Evolutionary conservation across 2,113 vertebrate species (phyloP).

Genomic region (Pachycephala philippinensis): DNA sequence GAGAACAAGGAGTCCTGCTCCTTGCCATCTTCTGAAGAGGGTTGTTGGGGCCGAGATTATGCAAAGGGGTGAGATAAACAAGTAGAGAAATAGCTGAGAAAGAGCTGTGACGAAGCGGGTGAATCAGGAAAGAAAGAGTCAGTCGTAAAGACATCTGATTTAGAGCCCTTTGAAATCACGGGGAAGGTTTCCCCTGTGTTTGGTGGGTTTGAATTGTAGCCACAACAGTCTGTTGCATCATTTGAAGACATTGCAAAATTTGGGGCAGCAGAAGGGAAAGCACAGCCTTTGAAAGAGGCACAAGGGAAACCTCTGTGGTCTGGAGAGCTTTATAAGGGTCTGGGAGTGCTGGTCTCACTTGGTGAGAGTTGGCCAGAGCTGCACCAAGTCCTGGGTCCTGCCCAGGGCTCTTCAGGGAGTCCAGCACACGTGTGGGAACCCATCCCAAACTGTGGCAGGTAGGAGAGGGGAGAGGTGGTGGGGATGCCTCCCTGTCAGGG

Average conservation of each 20-base stretch:
- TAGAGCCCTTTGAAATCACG: neutral
- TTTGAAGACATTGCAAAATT: neutral
- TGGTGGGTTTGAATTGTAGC: neutral
- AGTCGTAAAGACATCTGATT: neutral
- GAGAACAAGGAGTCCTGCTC: neutral
- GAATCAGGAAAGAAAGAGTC: neutral
- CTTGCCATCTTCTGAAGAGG: neutral
- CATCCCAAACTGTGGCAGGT: neutral
- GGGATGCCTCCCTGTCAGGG: neutral
- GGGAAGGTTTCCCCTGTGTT: neutral
- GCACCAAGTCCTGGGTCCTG: neutral
- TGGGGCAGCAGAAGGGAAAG: neutral
- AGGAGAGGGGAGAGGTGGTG: neutral
- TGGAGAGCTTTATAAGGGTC: neutral
- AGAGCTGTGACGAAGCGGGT: neutral
- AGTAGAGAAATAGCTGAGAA: neutral
- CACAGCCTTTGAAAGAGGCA: neutral
- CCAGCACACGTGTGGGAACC: rapidly evolving
- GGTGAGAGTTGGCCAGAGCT: neutral
- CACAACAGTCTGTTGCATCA: neutral
- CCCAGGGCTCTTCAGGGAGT: neutral
- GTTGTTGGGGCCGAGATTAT: neutral
- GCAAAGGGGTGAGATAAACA: neutral
- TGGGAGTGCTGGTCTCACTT: neutral
- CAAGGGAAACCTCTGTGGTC: neutral